A percentile compares a stretch with the other conserved stretches of the same genome.
Evolutionary conservation across 2,797 vertebrate genomes (phyloP).

Genomic region (Falco novaeseelandiae): DNA sequence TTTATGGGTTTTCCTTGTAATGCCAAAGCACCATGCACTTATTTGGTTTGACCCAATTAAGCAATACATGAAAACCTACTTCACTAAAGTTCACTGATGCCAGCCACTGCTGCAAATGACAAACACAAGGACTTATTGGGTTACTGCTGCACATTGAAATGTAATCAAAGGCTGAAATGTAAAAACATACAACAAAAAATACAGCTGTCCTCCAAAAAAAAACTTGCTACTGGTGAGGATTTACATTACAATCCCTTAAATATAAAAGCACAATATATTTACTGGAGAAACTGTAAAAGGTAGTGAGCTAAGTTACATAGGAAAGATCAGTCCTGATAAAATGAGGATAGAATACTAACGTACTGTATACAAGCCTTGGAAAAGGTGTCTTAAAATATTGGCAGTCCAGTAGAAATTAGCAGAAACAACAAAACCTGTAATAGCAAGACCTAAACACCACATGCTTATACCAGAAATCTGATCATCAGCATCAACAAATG

Average conservation of each 20-base stretch:
- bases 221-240: neutral
- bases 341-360: neutral
- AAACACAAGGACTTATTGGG: neutral
- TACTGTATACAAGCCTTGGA: neutral
- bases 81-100: slow-evolving; percentile 17
- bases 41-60: slow-evolving; percentile 50
- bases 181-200: neutral
- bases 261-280: neutral
- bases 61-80: slow-evolving; percentile 43
- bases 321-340: neutral
- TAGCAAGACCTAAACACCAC: neutral
- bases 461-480: neutral
- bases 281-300: neutral
- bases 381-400: neutral
- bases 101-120: neutral
- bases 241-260: neutral
- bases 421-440: neutral
- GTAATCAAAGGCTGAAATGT: neutral
- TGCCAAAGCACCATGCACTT: neutral
- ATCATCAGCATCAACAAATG: neutral
- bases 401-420: neutral
- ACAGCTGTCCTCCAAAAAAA: neutral
- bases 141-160: neutral
- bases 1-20: slow-evolving; percentile 32
- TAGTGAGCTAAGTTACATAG: neutral